These are phyloP conservation scores for Caenorhabditis afra DNA, from an alignment of 2,888 invertebrate genomes.

Conservation along the genomic window DNA sequence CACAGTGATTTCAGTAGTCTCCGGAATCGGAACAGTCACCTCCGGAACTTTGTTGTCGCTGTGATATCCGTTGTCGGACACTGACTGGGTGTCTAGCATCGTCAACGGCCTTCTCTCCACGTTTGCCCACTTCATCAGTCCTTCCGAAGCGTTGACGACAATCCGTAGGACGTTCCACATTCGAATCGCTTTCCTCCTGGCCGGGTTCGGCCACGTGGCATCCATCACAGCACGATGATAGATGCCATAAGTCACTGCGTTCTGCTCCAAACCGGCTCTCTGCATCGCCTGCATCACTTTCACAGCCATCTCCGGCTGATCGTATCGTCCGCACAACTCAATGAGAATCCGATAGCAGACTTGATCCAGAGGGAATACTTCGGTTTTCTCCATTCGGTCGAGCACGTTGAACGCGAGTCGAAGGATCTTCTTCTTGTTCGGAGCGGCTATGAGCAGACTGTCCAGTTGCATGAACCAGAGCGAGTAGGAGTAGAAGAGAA, in stretches of 20 bases:
- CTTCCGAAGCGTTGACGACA: slow-evolving; percentile 27
- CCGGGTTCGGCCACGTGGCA: slow-evolving; percentile 74
- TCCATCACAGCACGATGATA: slow-evolving; percentile 86
- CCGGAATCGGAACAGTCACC: not conserved
- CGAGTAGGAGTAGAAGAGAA: slow-evolving; percentile 84
- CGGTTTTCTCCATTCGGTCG: slow-evolving; percentile 89
- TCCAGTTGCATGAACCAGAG: slow-evolving; percentile 97
- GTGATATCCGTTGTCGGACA: slow-evolving; percentile 11
- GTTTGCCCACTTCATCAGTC: slow-evolving; percentile 35
- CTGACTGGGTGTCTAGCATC: slow-evolving; percentile 20
- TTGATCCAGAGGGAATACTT: slow-evolving; percentile 76
- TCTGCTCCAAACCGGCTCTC: slow-evolving; percentile 92
- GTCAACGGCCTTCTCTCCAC: slow-evolving; percentile 36
- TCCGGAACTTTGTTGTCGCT: slow-evolving; percentile 15
- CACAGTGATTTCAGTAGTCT: slow-evolving; percentile 44
- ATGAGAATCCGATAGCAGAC: slow-evolving; percentile 97
- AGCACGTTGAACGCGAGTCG: slow-evolving; percentile 84
- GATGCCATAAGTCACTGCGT: slow-evolving; percentile 96
- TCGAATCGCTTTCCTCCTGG: slow-evolving; percentile 66
- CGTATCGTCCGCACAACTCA: slow-evolving; percentile 94
- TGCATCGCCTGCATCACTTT: slow-evolving; percentile 89
- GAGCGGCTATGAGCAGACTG: slow-evolving; percentile 84
- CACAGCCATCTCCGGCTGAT: slow-evolving; percentile 94
- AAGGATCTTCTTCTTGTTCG: slow-evolving; percentile 86
- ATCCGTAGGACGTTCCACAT: slow-evolving; percentile 70